Conservation (phyloP, 64 coral and sea anemone species). For the Dendronephthya gigantea region DNA sequence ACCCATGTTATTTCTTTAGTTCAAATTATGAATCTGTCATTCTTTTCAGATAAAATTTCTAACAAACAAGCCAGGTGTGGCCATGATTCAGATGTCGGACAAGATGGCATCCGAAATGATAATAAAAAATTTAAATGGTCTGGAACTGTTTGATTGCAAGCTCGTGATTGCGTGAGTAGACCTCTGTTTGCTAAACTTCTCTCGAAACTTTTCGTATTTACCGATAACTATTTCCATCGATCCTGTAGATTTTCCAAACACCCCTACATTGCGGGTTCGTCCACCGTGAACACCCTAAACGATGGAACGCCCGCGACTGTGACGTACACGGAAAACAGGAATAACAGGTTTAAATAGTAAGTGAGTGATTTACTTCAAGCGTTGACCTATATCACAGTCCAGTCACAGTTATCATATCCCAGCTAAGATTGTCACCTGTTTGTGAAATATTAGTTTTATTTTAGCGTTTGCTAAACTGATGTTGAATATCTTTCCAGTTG, state of each 20-base stretch:
- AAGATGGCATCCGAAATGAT: conserved; percentile 99
- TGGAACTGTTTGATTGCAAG: conserved; percentile 79
- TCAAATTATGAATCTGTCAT: not conserved
- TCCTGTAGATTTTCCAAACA: conserved; percentile 89
- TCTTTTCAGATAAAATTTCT: conserved; percentile 72
- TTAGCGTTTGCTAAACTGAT: not conserved
- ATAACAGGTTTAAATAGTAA: conserved; percentile 99
- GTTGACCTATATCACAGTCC: too few relatives aligned
- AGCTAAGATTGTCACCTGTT: too few relatives aligned
- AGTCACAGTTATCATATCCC: too few relatives aligned
- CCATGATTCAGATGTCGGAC: conserved; percentile 98
- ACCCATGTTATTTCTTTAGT: not conserved
- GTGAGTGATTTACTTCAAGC: not conserved
- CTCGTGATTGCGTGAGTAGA: conserved; percentile 82
- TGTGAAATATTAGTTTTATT: not conserved
- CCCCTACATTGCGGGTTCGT: conserved; percentile 94
- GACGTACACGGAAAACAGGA: conserved; percentile 94
- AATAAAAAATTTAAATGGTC: conserved; percentile 81
- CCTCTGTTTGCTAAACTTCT: not conserved
- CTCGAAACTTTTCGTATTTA: not conserved
- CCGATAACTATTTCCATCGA: not conserved
- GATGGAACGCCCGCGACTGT: conserved; percentile 89
- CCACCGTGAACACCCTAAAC: conserved; percentile 72
- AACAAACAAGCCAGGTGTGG: conserved; percentile 86
- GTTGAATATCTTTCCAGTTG: too few relatives aligned